Conservation (phyloP, 2,888 invertebrate genomes). For the Ommatoiulus sabulosus region DNA sequence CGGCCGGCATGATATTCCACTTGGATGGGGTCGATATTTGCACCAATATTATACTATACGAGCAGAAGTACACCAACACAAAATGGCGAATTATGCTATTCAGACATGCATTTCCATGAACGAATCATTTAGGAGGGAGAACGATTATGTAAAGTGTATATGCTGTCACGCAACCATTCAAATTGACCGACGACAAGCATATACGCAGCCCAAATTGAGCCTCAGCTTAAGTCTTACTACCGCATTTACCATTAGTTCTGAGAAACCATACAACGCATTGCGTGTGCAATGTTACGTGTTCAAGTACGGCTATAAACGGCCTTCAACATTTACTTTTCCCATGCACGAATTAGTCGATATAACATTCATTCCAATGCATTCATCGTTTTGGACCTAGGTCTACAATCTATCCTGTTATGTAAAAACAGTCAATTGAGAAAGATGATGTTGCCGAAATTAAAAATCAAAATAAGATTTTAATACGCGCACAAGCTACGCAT, state of each 20-base stretch:
- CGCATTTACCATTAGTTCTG: background rate
- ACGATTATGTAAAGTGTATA: background rate
- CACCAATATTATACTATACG: background rate
- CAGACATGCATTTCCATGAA: background rate
- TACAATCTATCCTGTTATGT: background rate
- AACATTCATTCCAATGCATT: background rate
- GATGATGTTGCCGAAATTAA: background rate
- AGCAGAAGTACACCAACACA: background rate
- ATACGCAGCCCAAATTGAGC: background rate
- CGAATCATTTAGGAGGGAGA: background rate
- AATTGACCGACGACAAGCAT: background rate
- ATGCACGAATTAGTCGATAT: background rate
- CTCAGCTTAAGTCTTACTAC: background rate
- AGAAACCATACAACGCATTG: background rate
- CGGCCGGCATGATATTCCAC: background rate
- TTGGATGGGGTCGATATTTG: background rate
- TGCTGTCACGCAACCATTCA: background rate
- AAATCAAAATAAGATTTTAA: conserved; percentile 1
- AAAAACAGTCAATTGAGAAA: background rate
- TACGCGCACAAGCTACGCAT: background rate
- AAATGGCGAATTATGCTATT: background rate
- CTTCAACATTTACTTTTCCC: conserved; percentile 5
- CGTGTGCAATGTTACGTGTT: background rate
- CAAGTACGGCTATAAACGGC: background rate
- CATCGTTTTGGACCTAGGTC: background rate